Base-by-base conservation (phyloP, 2,888 invertebrate genomes). In the Parascotia fuliginaria region DNA sequence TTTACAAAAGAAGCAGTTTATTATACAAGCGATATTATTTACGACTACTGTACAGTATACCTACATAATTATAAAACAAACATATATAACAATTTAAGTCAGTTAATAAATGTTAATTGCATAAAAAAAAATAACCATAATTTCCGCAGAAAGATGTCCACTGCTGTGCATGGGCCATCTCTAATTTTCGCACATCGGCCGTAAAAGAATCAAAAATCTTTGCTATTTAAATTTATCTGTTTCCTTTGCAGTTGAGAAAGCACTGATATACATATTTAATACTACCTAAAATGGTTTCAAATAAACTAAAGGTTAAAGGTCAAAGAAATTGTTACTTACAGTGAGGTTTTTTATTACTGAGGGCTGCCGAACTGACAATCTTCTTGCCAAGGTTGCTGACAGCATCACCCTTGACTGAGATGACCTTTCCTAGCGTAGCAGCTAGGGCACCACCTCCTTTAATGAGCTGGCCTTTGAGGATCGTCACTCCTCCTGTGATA, bases 381-480 rank as follows among this genome's bases (percentile, higher is more conserved):
- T 95, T 94, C 82, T 96, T 96, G 29, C 97, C 97, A 12, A 97
- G 90, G 69, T 95, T 95, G 43, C 96, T 94, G 60, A 97, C 95
- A 4, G 94, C 95, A 59, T 97, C 97, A 2, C 97, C 97, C 70
- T 96, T 95, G 13, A 94, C 94, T 9, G 94, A 94, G 49, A 97
- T 95, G 38, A 96, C 91, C 73, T 93, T 87, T 40, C 92, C 92
- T 0, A 92, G 61, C 3, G 87, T 89, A 0, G 89, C 73, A 0
- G 93, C 92, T 16, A 93, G 70, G 0, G 91, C 83, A 9, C 97
- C 97, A 43, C 97, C 95, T 32, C 97, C 97, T 87, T 97, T 97
- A 67, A 97, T 95, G 19, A 97, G 89, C 81, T 97, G 96, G 0
- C 97, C 97, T 75, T 97, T 97, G n/a, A 97, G 93, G 16, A 97